phyloP scores from a whole-genome alignment of 2,888 invertebrate species.

The Dorcus parallelipipedus region DNA sequence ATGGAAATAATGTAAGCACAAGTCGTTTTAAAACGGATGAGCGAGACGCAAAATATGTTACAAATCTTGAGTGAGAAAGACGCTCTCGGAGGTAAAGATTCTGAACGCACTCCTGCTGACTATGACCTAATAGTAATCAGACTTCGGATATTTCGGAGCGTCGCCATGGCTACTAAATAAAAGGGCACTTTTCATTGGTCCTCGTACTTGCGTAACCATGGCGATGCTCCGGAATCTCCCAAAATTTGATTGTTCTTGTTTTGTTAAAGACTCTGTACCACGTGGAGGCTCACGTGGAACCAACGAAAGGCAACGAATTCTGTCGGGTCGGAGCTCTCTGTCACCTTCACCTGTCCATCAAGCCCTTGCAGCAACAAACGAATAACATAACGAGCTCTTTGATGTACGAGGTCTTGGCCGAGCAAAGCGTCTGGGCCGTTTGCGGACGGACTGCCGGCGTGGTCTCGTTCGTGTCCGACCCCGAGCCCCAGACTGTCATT shows the following conservation, averaged over 20 bases:
- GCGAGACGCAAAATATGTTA: too few species aligned
- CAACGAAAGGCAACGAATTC: slow-evolving; percentile 76
- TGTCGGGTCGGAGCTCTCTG: slow-evolving; percentile 88
- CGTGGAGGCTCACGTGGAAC: slow-evolving; percentile 74
- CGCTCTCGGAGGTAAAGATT: too few species aligned
- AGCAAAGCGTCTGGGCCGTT: slow-evolving; percentile 91
- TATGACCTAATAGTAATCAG: too few species aligned
- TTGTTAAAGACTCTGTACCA: slow-evolving; percentile 70
- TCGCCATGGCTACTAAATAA: too few species aligned
- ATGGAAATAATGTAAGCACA: too few species aligned
- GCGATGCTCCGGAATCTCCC: too few species aligned
- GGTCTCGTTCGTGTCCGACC: slow-evolving; percentile 44
- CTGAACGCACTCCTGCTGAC: too few species aligned
- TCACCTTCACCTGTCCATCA: slow-evolving; percentile 72
- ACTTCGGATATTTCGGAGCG: too few species aligned
- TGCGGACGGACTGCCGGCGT: slow-evolving; percentile 85
- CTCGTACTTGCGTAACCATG: too few species aligned
- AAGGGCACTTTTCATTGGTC: too few species aligned
- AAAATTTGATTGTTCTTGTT: not conserved
- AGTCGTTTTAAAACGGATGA: too few species aligned
- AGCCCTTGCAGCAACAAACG: slow-evolving; percentile 33
- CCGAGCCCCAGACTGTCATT: slow-evolving; percentile 67
- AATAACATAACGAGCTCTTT: slow-evolving; percentile 54
- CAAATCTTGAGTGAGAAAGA: too few species aligned
- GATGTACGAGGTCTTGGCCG: slow-evolving; percentile 92